Percentiles rank a stretch among this genome's conserved stretches.
Evolutionary conservation across 2,797 vertebrate genomes (phyloP).

Genomic region (Cynopterus sphinx): DNA sequence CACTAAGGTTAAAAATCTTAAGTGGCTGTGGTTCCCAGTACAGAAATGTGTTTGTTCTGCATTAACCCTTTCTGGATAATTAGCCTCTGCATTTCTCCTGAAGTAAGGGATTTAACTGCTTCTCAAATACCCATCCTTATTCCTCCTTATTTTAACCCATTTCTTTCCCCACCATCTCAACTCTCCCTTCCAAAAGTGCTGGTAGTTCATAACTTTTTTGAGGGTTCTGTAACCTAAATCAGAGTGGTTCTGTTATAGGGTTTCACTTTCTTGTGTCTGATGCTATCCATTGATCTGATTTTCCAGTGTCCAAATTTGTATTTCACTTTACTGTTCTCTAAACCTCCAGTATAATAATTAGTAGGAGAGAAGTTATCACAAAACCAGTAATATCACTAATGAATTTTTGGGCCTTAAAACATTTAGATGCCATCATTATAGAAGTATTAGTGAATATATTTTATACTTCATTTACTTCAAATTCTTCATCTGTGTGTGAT

Average conservation of each 20-base stretch:
- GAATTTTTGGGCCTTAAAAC: not conserved
- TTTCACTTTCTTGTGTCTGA: not conserved
- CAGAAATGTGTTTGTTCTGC: not conserved
- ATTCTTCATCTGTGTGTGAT: not conserved
- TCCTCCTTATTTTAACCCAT: not conserved
- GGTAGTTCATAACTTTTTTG: not conserved
- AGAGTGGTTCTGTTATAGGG: not conserved
- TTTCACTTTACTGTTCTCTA: not conserved
- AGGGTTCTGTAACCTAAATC: not conserved
- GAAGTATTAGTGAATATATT: not conserved
- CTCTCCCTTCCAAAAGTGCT: not conserved
- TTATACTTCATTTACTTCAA: not conserved
- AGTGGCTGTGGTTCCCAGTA: not conserved
- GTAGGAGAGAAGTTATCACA: not conserved
- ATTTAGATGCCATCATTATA: not conserved
- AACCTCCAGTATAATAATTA: not conserved
- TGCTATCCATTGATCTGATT: not conserved
- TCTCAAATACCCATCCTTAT: not conserved
- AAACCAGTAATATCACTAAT: not conserved
- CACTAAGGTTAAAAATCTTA: not conserved
- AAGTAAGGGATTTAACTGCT: not conserved
- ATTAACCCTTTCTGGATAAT: not conserved
- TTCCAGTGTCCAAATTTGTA: not conserved
- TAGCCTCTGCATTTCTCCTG: not conserved
- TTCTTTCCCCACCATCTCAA: not conserved